These are phyloP conservation scores for Aplidium turbinatum DNA, from an alignment of 23 tunicate species.

Conservation along the genomic window DNA sequence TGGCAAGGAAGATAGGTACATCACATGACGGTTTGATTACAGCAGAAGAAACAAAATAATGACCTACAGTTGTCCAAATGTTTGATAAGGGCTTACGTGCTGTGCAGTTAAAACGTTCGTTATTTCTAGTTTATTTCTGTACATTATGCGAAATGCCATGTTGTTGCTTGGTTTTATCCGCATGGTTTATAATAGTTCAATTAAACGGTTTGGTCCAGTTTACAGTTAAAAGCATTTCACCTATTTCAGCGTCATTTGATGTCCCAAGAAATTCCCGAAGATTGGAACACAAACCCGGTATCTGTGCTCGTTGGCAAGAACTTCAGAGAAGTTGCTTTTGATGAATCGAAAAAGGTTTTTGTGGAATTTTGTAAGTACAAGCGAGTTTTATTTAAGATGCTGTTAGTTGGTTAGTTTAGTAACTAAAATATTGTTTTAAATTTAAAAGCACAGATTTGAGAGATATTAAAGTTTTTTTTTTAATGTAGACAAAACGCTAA, in stretches of 20 bases:
- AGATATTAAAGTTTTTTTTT: too few species aligned
- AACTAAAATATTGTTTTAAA: neutral
- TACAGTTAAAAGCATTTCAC: too few species aligned
- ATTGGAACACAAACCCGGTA: constrained; percentile 88
- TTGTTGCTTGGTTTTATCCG: too few species aligned
- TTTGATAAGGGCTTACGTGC: too few species aligned
- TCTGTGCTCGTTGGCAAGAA: constrained; percentile 92
- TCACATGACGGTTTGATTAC: too few species aligned
- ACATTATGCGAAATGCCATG: too few species aligned
- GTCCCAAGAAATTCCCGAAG: constrained; percentile 90
- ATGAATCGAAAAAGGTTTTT: constrained; percentile 94
- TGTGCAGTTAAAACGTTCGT: too few species aligned
- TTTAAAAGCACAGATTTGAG: neutral
- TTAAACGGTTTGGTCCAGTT: neutral
- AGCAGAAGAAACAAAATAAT: too few species aligned
- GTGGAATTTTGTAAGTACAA: constrained; percentile 96
- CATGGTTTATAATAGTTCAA: neutral
- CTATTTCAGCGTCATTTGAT: constrained; percentile 80
- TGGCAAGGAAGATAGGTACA: too few species aligned
- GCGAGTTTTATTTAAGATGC: neutral
- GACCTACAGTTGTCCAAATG: too few species aligned
- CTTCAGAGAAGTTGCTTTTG: constrained; percentile 86
- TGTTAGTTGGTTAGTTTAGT: neutral
- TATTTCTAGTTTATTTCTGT: too few species aligned
- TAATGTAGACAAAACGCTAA: too few species aligned